A percentile compares a stretch with the other conserved stretches of the same genome.
These are phyloP conservation scores for Thamnophis sirtalis DNA, from an alignment of 2,113 vertebrate genomes.

Conservation along the genomic window DNA sequence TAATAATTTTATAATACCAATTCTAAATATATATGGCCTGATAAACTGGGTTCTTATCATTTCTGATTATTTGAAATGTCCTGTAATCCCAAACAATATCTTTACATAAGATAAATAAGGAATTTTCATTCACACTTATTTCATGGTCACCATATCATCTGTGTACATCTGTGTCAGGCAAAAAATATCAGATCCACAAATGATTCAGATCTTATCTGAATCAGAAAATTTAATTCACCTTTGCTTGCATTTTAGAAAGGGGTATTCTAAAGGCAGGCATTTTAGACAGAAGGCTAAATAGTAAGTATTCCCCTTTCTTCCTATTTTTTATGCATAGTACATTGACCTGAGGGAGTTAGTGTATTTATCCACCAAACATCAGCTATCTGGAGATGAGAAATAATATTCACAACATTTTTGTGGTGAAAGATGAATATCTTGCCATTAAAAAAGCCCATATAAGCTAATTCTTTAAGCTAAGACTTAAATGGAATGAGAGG, in stretches of 20 bases:
- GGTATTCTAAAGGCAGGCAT: neutral
- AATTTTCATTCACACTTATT: neutral
- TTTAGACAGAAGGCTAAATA: neutral
- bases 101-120: neutral
- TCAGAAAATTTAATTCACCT: conserved; percentile 29
- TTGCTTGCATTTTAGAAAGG: neutral
- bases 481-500: conserved; percentile 1
- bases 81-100: neutral
- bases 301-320: conserved; percentile 35
- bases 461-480: conserved; percentile 46
- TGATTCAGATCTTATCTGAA: conserved; percentile 27
- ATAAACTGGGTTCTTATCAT: neutral
- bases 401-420: conserved; percentile 20
- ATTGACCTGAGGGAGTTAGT: neutral
- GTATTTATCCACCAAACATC: conserved; percentile 27
- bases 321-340: neutral
- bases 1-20: neutral
- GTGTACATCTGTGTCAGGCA: neutral
- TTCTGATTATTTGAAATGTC: neutral
- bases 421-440: conserved; percentile 4
- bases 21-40: neutral
- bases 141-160: neutral
- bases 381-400: conserved; percentile 35
- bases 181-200: too few species aligned
- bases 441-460: conserved; percentile 32